A percentile compares a stretch with the other conserved stretches of the same genome.
phyloP scores from a whole-genome alignment of 2,113 vertebrate species.

The Nothoprocta pentlandii region DNA sequence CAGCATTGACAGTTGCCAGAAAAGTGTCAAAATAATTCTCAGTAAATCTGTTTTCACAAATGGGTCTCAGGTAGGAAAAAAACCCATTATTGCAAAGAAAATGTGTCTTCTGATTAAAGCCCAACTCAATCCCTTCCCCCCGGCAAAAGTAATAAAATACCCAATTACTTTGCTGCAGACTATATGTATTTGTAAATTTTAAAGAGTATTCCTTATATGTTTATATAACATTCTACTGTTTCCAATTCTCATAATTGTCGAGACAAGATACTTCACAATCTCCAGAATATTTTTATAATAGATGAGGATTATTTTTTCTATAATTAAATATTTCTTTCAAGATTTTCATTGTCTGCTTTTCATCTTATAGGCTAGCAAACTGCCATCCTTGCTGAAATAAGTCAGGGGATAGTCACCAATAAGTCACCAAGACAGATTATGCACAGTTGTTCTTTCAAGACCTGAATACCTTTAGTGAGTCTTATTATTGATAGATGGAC shows the following conservation, averaged over 20 bases:
- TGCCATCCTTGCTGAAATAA: accelerated
- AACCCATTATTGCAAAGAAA: constrained; percentile 12
- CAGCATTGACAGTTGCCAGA: constrained; percentile 50
- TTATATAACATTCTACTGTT: neutral
- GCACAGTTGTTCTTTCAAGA: neutral
- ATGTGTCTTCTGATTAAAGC: neutral
- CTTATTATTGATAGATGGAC: neutral
- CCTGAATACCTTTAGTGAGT: neutral
- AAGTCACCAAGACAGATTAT: neutral
- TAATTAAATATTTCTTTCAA: neutral
- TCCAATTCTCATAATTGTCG: neutral
- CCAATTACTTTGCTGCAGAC: neutral
- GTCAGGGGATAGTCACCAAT: neutral
- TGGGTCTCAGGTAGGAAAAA: constrained; percentile 59
- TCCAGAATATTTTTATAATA: neutral
- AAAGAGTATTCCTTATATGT: neutral
- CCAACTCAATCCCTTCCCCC: neutral
- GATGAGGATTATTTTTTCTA: neutral
- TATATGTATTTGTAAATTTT: neutral
- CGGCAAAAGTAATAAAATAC: neutral
- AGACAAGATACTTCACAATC: neutral
- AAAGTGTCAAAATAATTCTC: constrained; percentile 65
- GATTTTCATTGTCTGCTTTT: neutral
- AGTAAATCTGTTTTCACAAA: constrained; percentile 53
- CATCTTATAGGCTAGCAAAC: accelerated